These are phyloP conservation scores for Esperia sulphurella DNA, from an alignment of 2,888 invertebrate genomes.

Conservation along the genomic window DNA sequence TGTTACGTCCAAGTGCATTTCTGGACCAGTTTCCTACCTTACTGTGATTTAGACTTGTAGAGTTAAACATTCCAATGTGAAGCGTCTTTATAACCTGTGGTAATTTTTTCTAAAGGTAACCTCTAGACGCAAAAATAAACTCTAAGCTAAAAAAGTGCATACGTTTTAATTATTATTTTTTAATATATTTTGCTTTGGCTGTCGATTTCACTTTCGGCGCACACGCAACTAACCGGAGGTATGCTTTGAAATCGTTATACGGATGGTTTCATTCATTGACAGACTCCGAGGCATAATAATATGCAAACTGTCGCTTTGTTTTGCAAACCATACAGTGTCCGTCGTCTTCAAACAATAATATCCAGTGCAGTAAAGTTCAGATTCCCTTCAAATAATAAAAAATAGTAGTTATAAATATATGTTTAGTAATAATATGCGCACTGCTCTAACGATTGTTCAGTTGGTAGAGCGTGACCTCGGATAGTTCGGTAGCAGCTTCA, in stretches of 20 bases:
- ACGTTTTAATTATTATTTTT: neutral
- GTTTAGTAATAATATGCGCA: no score
- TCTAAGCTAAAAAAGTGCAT: neutral
- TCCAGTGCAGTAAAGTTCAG: no score
- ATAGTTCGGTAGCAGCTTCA: no score
- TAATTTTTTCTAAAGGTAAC: conserved; percentile 19
- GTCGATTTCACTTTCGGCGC: conserved; percentile 65
- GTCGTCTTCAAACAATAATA: neutral
- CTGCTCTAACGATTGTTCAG: no score
- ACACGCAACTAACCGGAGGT: conserved; percentile 24
- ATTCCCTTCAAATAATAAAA: no score
- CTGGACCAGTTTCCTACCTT: neutral
- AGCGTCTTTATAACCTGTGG: conserved; percentile 26
- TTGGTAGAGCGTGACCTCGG: no score
- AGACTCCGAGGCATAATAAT: neutral
- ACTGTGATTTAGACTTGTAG: neutral
- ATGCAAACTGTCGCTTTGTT: conserved; percentile 1
- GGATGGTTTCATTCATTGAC: conserved; percentile 11
- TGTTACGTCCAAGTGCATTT: conserved; percentile 17
- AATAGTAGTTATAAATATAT: no score
- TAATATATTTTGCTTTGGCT: conserved; percentile 7
- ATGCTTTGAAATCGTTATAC: conserved; percentile 14
- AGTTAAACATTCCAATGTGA: conserved; percentile 23
- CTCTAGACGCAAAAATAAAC: conserved; percentile 5
- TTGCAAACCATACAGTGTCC: neutral